Percentiles rank a stretch among this genome's conserved stretches.
These are phyloP conservation scores for Astreopora myriophthalma DNA, from an alignment of 64 coral and sea anemone genomes.

Conservation along the genomic window DNA sequence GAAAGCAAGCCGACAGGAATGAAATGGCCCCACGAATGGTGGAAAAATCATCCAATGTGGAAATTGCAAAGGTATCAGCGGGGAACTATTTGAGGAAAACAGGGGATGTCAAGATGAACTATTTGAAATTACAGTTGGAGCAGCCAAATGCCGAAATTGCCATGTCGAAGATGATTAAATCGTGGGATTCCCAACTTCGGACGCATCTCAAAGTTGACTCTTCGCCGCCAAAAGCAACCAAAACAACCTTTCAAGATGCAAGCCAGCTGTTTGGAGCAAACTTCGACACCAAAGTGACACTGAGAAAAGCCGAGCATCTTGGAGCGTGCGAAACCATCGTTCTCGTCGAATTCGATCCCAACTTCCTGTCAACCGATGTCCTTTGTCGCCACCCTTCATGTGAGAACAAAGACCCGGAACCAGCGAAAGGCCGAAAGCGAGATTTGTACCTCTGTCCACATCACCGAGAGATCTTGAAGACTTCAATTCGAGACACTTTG, in stretches of 20 bases:
- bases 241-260: background rate
- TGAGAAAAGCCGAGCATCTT: constrained; percentile 17
- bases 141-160: background rate
- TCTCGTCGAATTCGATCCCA: background rate
- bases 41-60: background rate
- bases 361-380: background rate
- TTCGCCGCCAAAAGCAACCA: background rate
- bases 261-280: constrained; percentile 12
- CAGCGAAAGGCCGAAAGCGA: background rate
- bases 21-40: no score
- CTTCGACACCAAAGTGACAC: background rate
- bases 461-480: background rate
- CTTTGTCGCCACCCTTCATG: background rate
- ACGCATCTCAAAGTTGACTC: background rate
- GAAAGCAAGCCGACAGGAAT: no score
- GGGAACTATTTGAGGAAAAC: background rate
- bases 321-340: background rate
- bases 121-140: background rate
- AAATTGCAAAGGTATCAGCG: background rate
- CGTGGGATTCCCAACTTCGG: background rate
- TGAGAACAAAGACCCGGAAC: background rate
- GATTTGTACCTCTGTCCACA: background rate
- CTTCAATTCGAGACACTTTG: background rate
- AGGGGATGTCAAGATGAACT: background rate
- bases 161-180: background rate